A percentile compares a stretch with the other conserved stretches of the same genome.
Conservation (phyloP, 2,888 invertebrate species). For the Microplitis deprimator region DNA sequence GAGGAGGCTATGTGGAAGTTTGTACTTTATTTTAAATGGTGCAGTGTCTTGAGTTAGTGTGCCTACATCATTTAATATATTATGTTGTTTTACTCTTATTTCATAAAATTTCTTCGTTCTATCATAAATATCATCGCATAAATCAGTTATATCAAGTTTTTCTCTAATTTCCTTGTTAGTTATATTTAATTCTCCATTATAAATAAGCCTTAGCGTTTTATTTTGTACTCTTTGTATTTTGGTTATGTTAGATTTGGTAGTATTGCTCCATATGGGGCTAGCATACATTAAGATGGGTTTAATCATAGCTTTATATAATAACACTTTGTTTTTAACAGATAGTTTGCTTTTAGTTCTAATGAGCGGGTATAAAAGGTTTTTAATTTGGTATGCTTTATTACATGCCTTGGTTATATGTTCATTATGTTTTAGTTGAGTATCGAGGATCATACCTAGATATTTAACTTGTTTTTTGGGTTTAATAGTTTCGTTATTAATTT, state of each 20-base stretch:
- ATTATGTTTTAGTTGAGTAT: background rate
- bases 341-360: background rate
- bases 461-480: background rate
- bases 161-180: background rate
- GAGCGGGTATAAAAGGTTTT: background rate
- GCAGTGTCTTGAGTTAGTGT: too few species aligned
- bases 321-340: background rate
- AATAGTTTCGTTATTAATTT: background rate
- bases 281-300: slow-evolving; percentile 9
- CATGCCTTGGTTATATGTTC: background rate
- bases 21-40: too few species aligned
- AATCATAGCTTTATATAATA: background rate
- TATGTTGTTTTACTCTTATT: background rate
- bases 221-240: slow-evolving; percentile 16
- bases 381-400: background rate
- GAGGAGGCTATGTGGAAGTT: too few species aligned
- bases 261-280: slow-evolving; percentile 19
- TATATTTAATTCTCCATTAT: background rate
- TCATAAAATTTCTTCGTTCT: background rate
- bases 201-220: slow-evolving; percentile 11
- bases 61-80: background rate
- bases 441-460: background rate
- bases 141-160: background rate
- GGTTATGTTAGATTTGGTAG: background rate
- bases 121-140: background rate